Base-by-base conservation (phyloP, 2,797 vertebrate genomes). In the Diceros bicornis region DNA sequence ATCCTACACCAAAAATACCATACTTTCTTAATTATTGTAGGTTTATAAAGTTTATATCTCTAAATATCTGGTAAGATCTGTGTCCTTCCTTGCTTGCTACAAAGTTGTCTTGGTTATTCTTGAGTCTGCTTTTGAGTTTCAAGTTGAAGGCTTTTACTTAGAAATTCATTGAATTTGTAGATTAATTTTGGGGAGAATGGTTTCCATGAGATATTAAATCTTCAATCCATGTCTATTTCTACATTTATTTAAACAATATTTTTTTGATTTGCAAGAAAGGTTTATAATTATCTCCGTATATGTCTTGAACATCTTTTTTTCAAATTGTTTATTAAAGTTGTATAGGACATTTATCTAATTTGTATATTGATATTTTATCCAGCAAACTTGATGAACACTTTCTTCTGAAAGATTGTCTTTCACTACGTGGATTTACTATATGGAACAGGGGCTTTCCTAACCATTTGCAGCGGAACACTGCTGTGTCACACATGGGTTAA, bases 371-470 rank as follows among this genome's bases (percentile, higher is more conserved):
- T 66, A 85, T 6, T 88, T 96, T 55, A 47, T 59, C 32, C 37
- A 74, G 1, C 6, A 84, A 79, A 78, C 4, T 34, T 62, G 17
- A n/a, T 94, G 41, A 94, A 71, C 12, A 71, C 17, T 90, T 74
- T 94, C 13, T 88, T 57, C 25, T 37, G 87, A 59, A 94, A 86
- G 1, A 37, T 20, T 68, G 7, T 23, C 17, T 89, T 82, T 88
- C 6, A 17, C 8, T 68, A 3, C 11, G 20, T 50, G 23, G 4
- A 77, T 74, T 88, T 81, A 57, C 12, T 25, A 14, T 32, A 91
- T 20, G 64, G 47, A 34, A 27, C 1, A 29, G 23, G 0, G 23
- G 0, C 3, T 71, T n/a, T 83, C 1, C 47, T 6, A 57, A 10
- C 4, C 18, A 29, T 64, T 79, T 75, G 4, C 29, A 20, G 21